Conservation (phyloP, 2,797 vertebrate genomes). For the Eulemur mongoz region DNA sequence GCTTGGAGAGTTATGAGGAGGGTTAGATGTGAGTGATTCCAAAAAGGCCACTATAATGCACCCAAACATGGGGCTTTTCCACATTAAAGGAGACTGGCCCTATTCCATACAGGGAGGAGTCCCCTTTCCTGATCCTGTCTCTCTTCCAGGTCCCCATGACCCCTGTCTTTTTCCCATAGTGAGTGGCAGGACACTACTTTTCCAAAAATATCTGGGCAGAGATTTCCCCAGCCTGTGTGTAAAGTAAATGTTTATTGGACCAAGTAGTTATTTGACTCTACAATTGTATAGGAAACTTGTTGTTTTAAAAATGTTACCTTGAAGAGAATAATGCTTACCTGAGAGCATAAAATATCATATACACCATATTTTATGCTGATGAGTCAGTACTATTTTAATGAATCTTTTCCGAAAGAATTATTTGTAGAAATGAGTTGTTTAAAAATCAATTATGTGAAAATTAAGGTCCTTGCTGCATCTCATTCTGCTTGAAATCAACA, state of each 20-base stretch:
- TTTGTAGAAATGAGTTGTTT: constrained; percentile 59
- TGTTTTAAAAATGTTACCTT: background rate
- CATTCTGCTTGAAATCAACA: constrained; percentile 42
- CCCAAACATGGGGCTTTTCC: background rate
- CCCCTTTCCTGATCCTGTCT: background rate
- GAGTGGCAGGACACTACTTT: background rate
- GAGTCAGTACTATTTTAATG: constrained; percentile 19
- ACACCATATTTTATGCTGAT: constrained; percentile 4
- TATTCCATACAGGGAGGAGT: background rate
- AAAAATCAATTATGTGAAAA: constrained; percentile 61
- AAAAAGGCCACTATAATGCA: background rate
- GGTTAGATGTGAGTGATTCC: background rate
- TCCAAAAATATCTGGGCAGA: background rate
- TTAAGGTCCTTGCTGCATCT: constrained; percentile 5
- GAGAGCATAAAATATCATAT: background rate
- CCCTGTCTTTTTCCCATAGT: background rate
- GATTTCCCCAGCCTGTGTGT: background rate
- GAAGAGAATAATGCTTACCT: background rate
- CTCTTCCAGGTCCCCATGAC: background rate
- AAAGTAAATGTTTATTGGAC: background rate
- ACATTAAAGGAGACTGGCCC: background rate
- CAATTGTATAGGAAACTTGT: background rate
- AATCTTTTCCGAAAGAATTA: constrained; percentile 47
- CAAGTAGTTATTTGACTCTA: background rate
- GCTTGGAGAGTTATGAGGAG: background rate